Evolutionary conservation across 1,140 invertebrate genomes (phyloP), one percentile per base, ranked within the genome.

Genomic region (Pseudomyrmex pallidus): DNA sequence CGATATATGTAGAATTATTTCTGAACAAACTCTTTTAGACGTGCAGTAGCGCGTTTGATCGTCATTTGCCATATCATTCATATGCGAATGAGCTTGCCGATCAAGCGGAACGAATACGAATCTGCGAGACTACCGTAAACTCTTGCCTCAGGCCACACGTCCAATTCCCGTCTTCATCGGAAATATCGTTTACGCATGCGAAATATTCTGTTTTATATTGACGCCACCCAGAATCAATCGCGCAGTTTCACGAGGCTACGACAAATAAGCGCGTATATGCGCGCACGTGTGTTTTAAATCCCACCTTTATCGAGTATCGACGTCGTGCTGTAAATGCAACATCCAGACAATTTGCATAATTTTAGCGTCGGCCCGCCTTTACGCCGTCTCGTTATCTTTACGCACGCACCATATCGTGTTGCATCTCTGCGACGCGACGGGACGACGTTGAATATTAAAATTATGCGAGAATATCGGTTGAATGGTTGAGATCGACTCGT

Each of bases 301-400:
- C 66, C 54, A 56, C 44, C 54, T 70, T 70, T 78, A 78, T 78
- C 64, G 52, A n/a, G 74, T 68, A 57, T 68, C 74, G 63, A 68
- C 54, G 64, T 59, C 7, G 76, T 52, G 20, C 8, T 25, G 74
- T 20, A 52, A 78, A 78, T 52, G 20, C 44, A 48, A 17, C 44
- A 46, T 20, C 20, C 64, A 25, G 7, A 22, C 15, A 15, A 78
- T 78, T 78, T 78, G 76, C 76, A 78, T 78, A 78, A 78, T 78
- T 70, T 22, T 78, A 64, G 76, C 48, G 25, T 44, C 61, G 54
- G 64, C 44, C 44, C 54, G 64, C 61, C 61, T 76, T 25, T 35
- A 61, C 61, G 20, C 10, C 76, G 54, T 78, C 54, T 78, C 54
- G 76, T 78, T 78, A 78, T 78, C 64, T 78, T 78, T 78, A 78